Evolutionary conservation across 2,113 vertebrate genomes (phyloP).

Genomic region (Osmerus mordax): DNA sequence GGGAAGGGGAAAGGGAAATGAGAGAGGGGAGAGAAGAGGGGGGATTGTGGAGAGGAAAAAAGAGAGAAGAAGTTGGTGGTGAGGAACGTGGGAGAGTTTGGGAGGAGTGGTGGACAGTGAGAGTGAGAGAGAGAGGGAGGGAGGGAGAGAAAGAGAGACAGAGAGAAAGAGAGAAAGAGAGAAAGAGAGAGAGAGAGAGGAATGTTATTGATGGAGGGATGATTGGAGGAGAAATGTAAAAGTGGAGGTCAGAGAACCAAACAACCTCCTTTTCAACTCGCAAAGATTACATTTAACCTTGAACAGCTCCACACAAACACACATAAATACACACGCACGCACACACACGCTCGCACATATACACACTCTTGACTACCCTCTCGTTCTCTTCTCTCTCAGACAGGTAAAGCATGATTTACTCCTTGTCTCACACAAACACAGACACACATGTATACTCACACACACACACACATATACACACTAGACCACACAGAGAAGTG

Average conservation of each 20-base stretch:
- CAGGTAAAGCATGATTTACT: neutral
- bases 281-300: slow-evolving; percentile 8
- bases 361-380: neutral
- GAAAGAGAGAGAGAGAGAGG: neutral
- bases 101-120: neutral
- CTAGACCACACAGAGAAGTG: neutral
- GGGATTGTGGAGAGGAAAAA: neutral
- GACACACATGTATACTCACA: too few relatives aligned
- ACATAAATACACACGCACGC: slow-evolving; percentile 22
- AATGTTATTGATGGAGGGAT: slow-evolving; percentile 23
- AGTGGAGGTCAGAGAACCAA: neutral
- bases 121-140: neutral
- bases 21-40: neutral
- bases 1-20: neutral
- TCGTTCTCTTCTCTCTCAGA: neutral
- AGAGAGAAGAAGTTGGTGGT: neutral
- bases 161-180: neutral
- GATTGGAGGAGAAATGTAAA: slow-evolving; percentile 5
- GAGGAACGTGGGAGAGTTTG: neutral
- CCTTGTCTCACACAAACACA: neutral
- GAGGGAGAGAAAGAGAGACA: neutral
- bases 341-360: neutral
- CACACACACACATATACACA: neutral
- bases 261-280: slow-evolving; percentile 9
- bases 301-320: slow-evolving; percentile 17